Base-by-base conservation (phyloP, 2,797 vertebrate genomes). In the Picus viridis region DNA sequence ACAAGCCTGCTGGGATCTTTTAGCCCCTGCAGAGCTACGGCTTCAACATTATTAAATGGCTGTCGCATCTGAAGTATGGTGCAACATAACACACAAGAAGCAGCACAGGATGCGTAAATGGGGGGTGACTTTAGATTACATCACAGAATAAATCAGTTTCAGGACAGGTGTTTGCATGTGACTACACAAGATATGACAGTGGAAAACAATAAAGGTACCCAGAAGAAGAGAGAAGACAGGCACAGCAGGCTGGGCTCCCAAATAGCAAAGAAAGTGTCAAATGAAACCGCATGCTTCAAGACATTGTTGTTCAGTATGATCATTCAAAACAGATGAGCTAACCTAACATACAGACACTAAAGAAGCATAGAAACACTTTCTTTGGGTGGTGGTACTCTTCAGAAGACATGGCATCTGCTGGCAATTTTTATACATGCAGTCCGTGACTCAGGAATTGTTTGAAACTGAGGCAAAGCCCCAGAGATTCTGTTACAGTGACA, bases 1-100 rank as follows among this genome's bases (percentile, higher is more conserved):
- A 98, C 97, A 98, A 98, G 98, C 97, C 98, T 98, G 97, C 97
- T 97, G 97, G 96, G 97, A 98, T 97, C 96, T 97, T 97, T 97
- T 90, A 97, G 97, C 94, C 96, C 98, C 98, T 95, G 97, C 97
- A 97, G 98, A 98, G 97, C 95, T 94, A 84, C 96, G 96, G 92
- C 97, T 97, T 97, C 97, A 96, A 96, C 96, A 95, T 97, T 97
- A 98, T 98, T 98, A 98, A 98, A 98, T 94, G 95, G 93, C 96
- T 97, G 98, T 97, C 69, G 54, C 95, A 91, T 96, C 95, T 96
- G 71, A 97, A 97, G 97, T 87, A 96, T 41, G 83, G 96, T 69
- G 76, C 96, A 97, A 96, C 93, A 87, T 94, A 97, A 97, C 96
- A 89, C 96, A 96, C 94, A 96, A 94, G 83, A 85, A 91, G 95